Evolutionary conservation across 2,113 vertebrate genomes (phyloP), one percentile per base, ranked within the genome.

Genomic region (Pelodiscus sinensis): DNA sequence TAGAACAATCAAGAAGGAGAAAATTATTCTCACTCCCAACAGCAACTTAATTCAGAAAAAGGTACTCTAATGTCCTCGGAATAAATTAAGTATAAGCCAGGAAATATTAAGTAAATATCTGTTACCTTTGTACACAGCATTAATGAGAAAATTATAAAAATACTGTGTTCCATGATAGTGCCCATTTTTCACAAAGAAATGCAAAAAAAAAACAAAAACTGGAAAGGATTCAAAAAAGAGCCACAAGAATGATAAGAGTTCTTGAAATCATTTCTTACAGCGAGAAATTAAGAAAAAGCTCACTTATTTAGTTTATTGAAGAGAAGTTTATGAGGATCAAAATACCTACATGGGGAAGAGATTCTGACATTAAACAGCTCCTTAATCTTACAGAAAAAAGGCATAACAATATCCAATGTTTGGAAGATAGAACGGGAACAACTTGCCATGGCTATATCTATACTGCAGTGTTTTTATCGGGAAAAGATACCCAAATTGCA

Each of bases 281-380:
- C 90, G 90, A 92, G 94, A 95, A 82, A 87, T 86, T 95, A 91
- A 90, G 93, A 94, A 68, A 31, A 97, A 96, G 96, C 90, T 94
- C 93, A 89, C 95, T 96, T 96, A 96, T 94, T 96, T 96, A 94
- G 90, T 95, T 93, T 94, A 93, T 96, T 93, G 93, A 96, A 95
- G 96, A 93, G 95, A 68, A 95, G 95, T 94, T 95, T 96, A 96
- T 95, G 92, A 96, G 92, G 93, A 96, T 96, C 96, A 95, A 86
- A 95, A 97, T 96, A 96, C 92, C 94, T 95, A 95, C 95, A 97
- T 19, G 88, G 88, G 94, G 94, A 97, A 95, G 91, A 97, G 95
- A 96, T 97, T 95, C 96, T 97, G 96, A 96, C 96, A 96, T 94
- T 95, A 96, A 96, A 92, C 95, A 97, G 93, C 94, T 96, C 96